Evolutionary conservation across 1,140 invertebrate genomes (phyloP).

Genomic region (Solenopsis fugax): DNA sequence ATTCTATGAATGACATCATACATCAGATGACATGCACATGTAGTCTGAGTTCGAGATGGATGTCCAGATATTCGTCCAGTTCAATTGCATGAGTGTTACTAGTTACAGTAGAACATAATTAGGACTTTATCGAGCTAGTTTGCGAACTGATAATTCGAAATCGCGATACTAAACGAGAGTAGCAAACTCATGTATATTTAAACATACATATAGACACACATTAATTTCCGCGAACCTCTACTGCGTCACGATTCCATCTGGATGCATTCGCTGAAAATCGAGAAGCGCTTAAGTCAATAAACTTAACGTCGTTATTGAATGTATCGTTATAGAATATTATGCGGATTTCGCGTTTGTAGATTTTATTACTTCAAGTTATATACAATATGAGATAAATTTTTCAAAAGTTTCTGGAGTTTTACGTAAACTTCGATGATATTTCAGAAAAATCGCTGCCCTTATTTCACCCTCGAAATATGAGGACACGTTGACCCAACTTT

Average conservation of each 20-base stretch:
- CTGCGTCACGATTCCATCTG: background rate
- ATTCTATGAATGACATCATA: slow-evolving; percentile 47
- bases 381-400: background rate
- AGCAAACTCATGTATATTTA: slow-evolving; percentile 6
- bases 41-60: slow-evolving; percentile 4
- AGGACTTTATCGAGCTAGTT: slow-evolving; percentile 40
- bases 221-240: background rate
- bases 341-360: background rate
- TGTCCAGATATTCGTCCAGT: slow-evolving; percentile 24
- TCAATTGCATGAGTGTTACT: background rate
- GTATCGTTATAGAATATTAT: slow-evolving; percentile 13
- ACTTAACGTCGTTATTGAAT: background rate
- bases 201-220: background rate
- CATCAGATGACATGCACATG: slow-evolving; percentile 21
- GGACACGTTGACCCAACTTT: slow-evolving; percentile 37
- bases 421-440: background rate
- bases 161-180: slow-evolving; percentile 5
- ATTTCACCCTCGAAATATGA: slow-evolving; percentile 48
- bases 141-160: slow-evolving; percentile 24
- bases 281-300: slow-evolving; percentile 17
- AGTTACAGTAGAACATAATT: slow-evolving; percentile 26
- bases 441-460: background rate
- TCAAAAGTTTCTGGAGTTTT: background rate
- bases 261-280: background rate
- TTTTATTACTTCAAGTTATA: background rate